phyloP scores from a whole-genome alignment of 1,140 invertebrate species.

The Caenorhabditis inopinata region DNA sequence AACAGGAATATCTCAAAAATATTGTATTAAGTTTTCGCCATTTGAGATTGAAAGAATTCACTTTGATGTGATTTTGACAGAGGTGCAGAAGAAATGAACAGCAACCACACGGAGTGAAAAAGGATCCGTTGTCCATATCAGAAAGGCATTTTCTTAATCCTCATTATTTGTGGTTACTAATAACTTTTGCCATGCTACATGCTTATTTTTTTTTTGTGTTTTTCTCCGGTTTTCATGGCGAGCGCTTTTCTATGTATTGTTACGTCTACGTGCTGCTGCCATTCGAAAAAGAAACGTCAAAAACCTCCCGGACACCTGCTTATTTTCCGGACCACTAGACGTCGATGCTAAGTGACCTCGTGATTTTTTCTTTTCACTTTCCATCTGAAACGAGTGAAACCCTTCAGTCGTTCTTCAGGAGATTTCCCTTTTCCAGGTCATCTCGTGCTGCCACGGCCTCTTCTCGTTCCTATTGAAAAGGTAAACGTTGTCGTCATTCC shows the following conservation, averaged over 20 bases:
- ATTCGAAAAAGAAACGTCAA: constrained; percentile 21
- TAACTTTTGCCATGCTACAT: no score
- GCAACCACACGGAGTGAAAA: no score
- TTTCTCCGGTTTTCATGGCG: background rate
- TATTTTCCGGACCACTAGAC: constrained; percentile 12
- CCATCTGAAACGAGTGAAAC: background rate
- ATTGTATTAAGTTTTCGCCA: no score
- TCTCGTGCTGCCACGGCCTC: no score
- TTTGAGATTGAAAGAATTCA: no score
- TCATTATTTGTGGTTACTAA: no score
- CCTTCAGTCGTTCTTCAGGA: background rate
- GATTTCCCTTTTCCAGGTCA: background rate
- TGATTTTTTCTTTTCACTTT: background rate
- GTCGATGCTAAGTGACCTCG: background rate
- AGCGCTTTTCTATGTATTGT: background rate
- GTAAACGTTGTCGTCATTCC: background rate
- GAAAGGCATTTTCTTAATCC: no score
- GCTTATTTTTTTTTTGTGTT: no score
- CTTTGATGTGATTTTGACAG: no score
- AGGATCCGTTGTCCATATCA: no score
- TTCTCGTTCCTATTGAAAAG: background rate
- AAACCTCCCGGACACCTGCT: background rate
- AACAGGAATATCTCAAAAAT: no score
- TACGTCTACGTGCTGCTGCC: background rate
- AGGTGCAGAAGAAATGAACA: no score